Conservation (phyloP, 2,888 invertebrate genomes). For the Agriopis leucophaearia region DNA sequence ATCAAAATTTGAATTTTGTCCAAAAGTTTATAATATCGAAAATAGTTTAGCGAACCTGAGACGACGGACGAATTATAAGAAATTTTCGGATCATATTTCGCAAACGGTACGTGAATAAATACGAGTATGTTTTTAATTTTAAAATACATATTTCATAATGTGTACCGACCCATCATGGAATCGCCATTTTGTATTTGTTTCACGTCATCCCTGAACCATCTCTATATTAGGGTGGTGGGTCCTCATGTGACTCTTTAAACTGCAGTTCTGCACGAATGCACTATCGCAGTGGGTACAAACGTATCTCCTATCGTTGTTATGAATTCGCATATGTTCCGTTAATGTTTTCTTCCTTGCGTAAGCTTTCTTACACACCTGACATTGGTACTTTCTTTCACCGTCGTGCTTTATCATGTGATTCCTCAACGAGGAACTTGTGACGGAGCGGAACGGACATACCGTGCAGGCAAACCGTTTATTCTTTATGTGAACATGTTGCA, state of each 20-base stretch:
- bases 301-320: constrained; percentile 77
- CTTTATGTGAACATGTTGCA: constrained; percentile 70
- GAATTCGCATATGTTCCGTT: constrained; percentile 75
- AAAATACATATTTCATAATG: too few relatives aligned
- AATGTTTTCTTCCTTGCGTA: constrained; percentile 71
- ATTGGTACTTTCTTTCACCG: constrained; percentile 62
- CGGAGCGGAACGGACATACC: constrained; percentile 66
- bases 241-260: constrained; percentile 73
- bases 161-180: too few relatives aligned
- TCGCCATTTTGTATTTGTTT: too few relatives aligned
- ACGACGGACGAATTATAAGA: too few relatives aligned
- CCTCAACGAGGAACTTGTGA: constrained; percentile 64
- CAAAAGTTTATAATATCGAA: too few relatives aligned
- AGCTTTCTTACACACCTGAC: constrained; percentile 40
- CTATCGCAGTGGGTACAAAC: constrained; percentile 75
- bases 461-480: constrained; percentile 68
- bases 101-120: too few relatives aligned
- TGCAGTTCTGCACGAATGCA: constrained; percentile 78
- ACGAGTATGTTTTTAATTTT: too few relatives aligned
- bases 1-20: too few relatives aligned
- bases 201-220: too few relatives aligned
- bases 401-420: constrained; percentile 72
- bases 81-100: too few relatives aligned
- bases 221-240: constrained; percentile 69
- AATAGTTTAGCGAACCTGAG: too few relatives aligned